Percentiles rank a stretch among this genome's conserved stretches.
Evolutionary conservation across 2,888 invertebrate species (phyloP).

Genomic region (Orchesellides sinensis): DNA sequence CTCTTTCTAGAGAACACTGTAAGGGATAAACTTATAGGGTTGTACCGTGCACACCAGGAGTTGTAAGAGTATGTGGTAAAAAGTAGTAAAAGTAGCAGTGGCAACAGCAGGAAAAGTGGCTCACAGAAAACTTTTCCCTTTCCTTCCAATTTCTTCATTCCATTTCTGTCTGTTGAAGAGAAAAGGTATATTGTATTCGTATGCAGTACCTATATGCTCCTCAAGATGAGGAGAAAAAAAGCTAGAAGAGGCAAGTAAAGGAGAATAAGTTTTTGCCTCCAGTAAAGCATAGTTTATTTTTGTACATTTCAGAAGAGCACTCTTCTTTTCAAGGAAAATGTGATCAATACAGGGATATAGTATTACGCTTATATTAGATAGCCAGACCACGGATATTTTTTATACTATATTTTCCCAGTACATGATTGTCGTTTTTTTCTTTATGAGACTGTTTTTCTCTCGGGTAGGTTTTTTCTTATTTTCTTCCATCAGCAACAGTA

Average conservation of each 20-base stretch:
- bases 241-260: background rate
- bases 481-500: background rate
- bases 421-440: background rate
- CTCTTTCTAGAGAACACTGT: background rate
- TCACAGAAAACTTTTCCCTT: conserved; percentile 41
- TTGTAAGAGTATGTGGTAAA: background rate
- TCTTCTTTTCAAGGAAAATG: conserved; percentile 55
- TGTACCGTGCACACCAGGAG: background rate
- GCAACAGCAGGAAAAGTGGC: conserved; percentile 58
- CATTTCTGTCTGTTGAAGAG: conserved; percentile 56
- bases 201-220: conserved; percentile 29
- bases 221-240: conserved; percentile 36
- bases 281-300: conserved; percentile 6
- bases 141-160: conserved; percentile 55
- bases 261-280: background rate
- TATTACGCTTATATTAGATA: conserved; percentile 13
- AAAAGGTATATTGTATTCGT: conserved; percentile 56
- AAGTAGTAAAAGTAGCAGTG: conserved; percentile 47
- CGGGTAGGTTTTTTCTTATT: conserved; percentile 2
- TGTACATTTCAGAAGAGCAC: conserved; percentile 18
- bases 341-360: conserved; percentile 43
- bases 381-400: background rate
- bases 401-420: background rate
- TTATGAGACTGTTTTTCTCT: background rate
- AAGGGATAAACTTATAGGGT: background rate